These are phyloP conservation scores for Neogobius melanostomus DNA, from an alignment of 2,113 vertebrate species.

Conservation along the genomic window DNA sequence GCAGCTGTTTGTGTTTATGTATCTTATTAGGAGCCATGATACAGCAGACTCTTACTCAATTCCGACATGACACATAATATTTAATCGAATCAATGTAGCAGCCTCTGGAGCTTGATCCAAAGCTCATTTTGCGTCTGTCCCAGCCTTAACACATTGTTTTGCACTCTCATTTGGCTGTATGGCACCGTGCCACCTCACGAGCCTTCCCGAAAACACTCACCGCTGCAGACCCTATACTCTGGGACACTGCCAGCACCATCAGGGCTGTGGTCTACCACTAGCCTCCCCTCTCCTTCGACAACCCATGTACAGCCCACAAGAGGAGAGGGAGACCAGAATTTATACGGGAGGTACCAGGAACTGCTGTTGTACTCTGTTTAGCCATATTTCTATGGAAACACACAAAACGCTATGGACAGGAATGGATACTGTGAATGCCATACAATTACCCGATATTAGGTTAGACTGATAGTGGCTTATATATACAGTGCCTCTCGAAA, in stretches of 20 bases:
- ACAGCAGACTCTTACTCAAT: background rate
- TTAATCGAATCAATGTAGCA: background rate
- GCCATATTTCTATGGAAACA: constrained; percentile 63
- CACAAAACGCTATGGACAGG: constrained; percentile 51
- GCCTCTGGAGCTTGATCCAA: constrained; percentile 16
- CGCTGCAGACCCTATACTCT: constrained; percentile 47
- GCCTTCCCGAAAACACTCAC: constrained; percentile 69
- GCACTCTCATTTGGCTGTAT: constrained; percentile 54
- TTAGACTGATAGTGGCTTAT: constrained; percentile 17
- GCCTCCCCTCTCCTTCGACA: constrained; percentile 32
- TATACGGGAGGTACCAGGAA: constrained; percentile 71
- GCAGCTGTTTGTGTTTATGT: background rate
- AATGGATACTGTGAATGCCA: constrained; percentile 50
- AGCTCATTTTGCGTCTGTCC: constrained; percentile 43
- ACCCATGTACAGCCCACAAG: constrained; percentile 39
- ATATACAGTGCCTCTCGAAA: too few relatives aligned
- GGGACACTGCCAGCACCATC: constrained; percentile 58
- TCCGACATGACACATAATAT: background rate
- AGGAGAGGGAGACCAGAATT: constrained; percentile 60
- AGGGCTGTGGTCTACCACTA: constrained; percentile 54
- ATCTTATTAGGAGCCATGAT: background rate
- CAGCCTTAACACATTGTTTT: constrained; percentile 39
- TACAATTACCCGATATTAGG: constrained; percentile 43
- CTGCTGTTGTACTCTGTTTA: constrained; percentile 66
- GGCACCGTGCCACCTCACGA: constrained; percentile 62